Evolutionary conservation across 2,797 vertebrate genomes (phyloP), one percentile per base, ranked within the genome.

Genomic region (Merluccius polli): DNA sequence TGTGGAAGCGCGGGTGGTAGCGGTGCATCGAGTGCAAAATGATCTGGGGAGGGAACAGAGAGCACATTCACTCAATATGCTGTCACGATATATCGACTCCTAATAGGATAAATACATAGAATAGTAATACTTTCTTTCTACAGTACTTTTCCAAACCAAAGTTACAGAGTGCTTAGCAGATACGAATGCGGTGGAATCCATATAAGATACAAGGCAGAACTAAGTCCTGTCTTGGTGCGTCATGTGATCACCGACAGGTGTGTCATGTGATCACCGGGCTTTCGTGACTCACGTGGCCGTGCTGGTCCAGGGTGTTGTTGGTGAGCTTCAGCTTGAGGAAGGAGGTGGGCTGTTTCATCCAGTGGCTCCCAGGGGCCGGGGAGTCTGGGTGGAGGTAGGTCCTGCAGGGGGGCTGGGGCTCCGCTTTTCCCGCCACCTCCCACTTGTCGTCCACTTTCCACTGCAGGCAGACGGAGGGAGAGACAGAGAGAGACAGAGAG

Each of bases 271-370:
- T 4, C 36, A 10, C 36, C 10, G 36, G 10, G 2, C 48, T 1
- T 5, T 1, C 8, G 18, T 6, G 8, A 89, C 94, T 89, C 81
- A 97, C 97, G 27, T 97, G 96, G 11, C 97, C 96, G 0, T 97
- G 96, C 73, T 97, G 96, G 85, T 97, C 96, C 1, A 97, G 90
- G 0, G 96, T 96, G 80, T 97, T 97, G 92, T 98, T 97, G 84
- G 97, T 98, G 81, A 98, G 95, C 84, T 98, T 98, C 75, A 97
- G 93, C 65, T 98, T 98, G 59, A 97, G 96, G 89, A 98, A 97
- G 73, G 96, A 96, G 52, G 96, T 82, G 0, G 94, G 79, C 79
- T 97, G 95, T 81, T 96, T 97, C 96, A 96, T 97, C 97, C 97
- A 97, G 91, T 98, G 96, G 83, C 94, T 95, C 72, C 97, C 97